These are phyloP conservation scores for Caretta caretta DNA, from an alignment of 2,113 vertebrate species.

Conservation along the genomic window DNA sequence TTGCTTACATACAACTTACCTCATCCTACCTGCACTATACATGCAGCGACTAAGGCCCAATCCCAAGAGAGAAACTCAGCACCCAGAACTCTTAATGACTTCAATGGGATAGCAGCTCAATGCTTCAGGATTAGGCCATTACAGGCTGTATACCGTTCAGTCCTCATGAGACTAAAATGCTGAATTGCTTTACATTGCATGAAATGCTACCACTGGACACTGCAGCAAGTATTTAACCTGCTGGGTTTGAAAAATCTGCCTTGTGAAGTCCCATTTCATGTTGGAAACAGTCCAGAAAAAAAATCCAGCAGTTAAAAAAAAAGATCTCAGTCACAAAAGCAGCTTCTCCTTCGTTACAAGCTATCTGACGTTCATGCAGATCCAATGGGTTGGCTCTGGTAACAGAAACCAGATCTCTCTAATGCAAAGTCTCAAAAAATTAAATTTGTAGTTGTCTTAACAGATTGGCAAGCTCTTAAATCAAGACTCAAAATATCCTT, in stretches of 20 bases:
- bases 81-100: neutral
- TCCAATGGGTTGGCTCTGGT: neutral
- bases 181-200: neutral
- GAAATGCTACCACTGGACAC: slow-evolving; percentile 37
- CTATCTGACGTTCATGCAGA: neutral
- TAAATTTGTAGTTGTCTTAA: neutral
- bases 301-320: neutral
- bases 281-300: neutral
- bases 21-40: neutral
- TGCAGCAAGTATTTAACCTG: neutral
- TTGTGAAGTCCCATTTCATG: neutral
- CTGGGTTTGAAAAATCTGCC: neutral
- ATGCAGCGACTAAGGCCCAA: neutral
- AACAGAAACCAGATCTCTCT: neutral
- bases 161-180: neutral
- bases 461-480: slow-evolving; percentile 6
- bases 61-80: neutral
- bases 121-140: neutral
- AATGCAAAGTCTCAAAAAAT: neutral
- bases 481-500: neutral
- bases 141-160: neutral
- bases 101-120: neutral
- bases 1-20: neutral
- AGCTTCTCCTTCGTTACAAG: neutral
- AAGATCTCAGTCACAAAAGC: neutral